Base-by-base conservation (phyloP, 1,140 invertebrate genomes). In the Teleopsis dalmanni region DNA sequence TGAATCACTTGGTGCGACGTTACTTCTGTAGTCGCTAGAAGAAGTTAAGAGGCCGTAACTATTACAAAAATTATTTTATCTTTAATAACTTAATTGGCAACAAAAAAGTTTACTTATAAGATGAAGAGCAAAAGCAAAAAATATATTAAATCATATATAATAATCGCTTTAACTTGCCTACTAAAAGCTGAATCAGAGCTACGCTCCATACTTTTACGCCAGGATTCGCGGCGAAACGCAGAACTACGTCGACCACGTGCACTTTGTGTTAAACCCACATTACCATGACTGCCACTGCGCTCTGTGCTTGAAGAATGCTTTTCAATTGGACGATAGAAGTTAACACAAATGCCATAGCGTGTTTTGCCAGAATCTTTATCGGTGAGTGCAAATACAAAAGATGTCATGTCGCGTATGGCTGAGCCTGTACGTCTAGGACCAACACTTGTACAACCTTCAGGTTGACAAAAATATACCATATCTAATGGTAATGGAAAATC, bases 391-490 rank as follows among this genome's bases (percentile, higher is more conserved):
- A 99, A 99, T 7, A 98, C 94, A 75, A 99, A 99, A 18, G 94
- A 96, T 27, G 88, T 91, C 22, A 91, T 87, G 71, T 98, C 93
- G 45, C 92, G 75, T 19, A 87, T 72, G 36, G 87, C 86, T 7
- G 67, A 65, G 14, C 65, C 67, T 36, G 85, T 87, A 53, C 88
- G 80, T 63, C 88, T 83, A 3, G 88, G 89, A 21, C 91, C 92
- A 36, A 92, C 85, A 54, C 84, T 93, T 47, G 90, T 82, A 65
- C 95, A 98, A 40, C 96, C 96, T 76, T 99, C 97, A 1, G 97
- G 97, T 73, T 99, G 97, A 70, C 97, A 99, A 75, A 99, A 99
- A 67, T 95, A 97, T 7, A 98, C 94, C 80, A 99, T 95, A 74
- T 99, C 96, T 58, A 94, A 75, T 1, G 96, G 94, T 51, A 99